These are phyloP conservation scores for Chrysopa pallens DNA, from an alignment of 1,140 invertebrate genomes.

Conservation along the genomic window DNA sequence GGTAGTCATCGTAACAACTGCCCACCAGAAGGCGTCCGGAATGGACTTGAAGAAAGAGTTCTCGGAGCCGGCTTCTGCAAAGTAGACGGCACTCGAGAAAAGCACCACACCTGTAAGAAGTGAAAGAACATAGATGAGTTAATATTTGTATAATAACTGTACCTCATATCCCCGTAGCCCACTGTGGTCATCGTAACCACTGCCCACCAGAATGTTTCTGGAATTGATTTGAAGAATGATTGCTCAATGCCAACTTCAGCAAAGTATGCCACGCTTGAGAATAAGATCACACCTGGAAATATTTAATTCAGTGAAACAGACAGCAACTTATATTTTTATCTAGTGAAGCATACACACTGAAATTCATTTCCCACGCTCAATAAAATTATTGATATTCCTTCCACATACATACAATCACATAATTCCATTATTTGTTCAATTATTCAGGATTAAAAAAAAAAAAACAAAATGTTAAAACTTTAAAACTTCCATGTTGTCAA, in stretches of 20 bases:
- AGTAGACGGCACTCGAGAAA: constrained; percentile 98
- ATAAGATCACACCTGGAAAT: constrained; percentile 87
- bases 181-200: constrained; percentile 89
- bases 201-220: constrained; percentile 93
- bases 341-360: too few species aligned
- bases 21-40: constrained; percentile 98
- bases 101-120: constrained; percentile 90
- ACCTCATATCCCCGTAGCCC: constrained; percentile 96
- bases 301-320: constrained; percentile 1
- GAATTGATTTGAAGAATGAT: constrained; percentile 95
- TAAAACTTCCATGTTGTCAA: too few species aligned
- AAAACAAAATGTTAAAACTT: too few species aligned
- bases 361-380: too few species aligned
- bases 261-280: constrained; percentile 96
- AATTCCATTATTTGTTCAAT: too few species aligned
- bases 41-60: constrained; percentile 99
- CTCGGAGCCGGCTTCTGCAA: constrained; percentile 91
- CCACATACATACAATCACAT: too few species aligned
- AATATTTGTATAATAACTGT: constrained; percentile 25
- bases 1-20: constrained; percentile 98
- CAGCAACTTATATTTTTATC: too few species aligned
- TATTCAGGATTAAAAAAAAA: too few species aligned
- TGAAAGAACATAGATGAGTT: constrained; percentile 15
- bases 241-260: constrained; percentile 91
- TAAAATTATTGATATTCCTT: too few species aligned